Conservation (phyloP, 1,140 invertebrate species). For the Apis cerana region DNA sequence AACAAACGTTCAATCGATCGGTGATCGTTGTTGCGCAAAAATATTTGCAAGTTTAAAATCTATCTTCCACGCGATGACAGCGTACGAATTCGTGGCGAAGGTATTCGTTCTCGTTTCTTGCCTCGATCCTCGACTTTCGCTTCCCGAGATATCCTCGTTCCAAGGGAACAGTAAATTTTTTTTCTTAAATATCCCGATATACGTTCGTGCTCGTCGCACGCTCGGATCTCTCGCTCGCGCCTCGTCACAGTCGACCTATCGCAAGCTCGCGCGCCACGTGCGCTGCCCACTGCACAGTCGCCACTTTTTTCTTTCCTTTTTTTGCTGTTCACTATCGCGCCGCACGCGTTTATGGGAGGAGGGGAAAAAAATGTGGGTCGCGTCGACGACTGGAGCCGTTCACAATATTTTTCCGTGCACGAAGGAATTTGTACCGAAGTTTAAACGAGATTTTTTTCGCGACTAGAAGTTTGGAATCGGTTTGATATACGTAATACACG, state of each 20-base stretch:
- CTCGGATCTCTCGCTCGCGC: constrained; percentile 11
- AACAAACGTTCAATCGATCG: background rate
- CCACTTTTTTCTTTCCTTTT: background rate
- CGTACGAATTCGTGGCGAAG: background rate
- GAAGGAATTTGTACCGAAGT: too few relatives aligned
- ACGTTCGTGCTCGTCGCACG: background rate
- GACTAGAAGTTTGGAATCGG: background rate
- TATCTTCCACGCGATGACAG: accelerated
- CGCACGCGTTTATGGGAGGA: constrained; percentile 11
- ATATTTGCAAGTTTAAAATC: too few relatives aligned
- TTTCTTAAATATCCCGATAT: constrained; percentile 21
- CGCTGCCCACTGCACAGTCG: constrained; percentile 1
- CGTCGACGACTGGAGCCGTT: background rate
- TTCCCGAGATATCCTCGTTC: constrained; percentile 16
- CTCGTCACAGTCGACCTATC: constrained; percentile 13
- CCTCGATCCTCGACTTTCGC: background rate
- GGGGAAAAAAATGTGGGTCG: constrained; percentile 24
- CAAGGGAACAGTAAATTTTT: background rate
- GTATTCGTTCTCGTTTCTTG: background rate
- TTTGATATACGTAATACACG: too few relatives aligned
- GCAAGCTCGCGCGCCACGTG: background rate
- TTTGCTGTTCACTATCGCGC: constrained; percentile 8
- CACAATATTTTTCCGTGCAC: background rate
- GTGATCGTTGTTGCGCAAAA: background rate
- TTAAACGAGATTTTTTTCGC: too few relatives aligned